Evolutionary conservation across 2,888 invertebrate genomes (phyloP), one percentile per base, ranked within the genome.

Genomic region (Dicyrtoma fusca): DNA sequence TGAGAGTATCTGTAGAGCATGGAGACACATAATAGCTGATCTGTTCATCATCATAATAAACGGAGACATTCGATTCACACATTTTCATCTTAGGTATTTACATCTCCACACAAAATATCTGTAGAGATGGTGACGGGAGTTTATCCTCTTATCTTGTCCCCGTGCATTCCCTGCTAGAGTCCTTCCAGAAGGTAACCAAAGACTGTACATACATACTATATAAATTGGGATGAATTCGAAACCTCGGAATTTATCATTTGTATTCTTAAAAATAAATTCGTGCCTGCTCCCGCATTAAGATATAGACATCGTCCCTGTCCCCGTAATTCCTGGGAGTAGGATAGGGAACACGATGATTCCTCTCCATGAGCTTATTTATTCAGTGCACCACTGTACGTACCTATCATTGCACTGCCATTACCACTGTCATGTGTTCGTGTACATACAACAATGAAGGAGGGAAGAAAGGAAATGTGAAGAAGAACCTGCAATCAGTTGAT

Each of bases 401-500:
- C 8, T 34, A 34, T 34, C n/a, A 34, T 34, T 5, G 34, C 34
- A 34, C 34, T 34, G 8, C 34, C 3, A 8, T 8, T 34, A 34
- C 34, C 8, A 34, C 34, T 8, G 34, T 34, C 34, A 34, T 8
- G 8, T 8, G n/a, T n/a, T n/a, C n/a, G n/a, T 34, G 4, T 34
- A 34, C 34, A 34, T 34, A 8, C 34, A 34, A 34, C 34, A 34
- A 34, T 34, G 34, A 34, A 25, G 49, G 25, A 45, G 53, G 63
- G 62, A 69, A 69, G 59, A 53, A 55, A 62, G 69, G 61, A 70
- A 19, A 49, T n/a, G 49, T 19, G 49, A 19, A 49, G 49, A 19
- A 61, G 51, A 68, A 68, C 68, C 68, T 68, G 65, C 71, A 71
- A 71, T 71, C 71, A 71, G 71, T 71, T 65, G 65, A 71, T 71